Percentiles rank a stretch among this genome's conserved stretches.
Conservation (phyloP, 1,140 invertebrate genomes). For the Pseudachorutes palmiensis region DNA sequence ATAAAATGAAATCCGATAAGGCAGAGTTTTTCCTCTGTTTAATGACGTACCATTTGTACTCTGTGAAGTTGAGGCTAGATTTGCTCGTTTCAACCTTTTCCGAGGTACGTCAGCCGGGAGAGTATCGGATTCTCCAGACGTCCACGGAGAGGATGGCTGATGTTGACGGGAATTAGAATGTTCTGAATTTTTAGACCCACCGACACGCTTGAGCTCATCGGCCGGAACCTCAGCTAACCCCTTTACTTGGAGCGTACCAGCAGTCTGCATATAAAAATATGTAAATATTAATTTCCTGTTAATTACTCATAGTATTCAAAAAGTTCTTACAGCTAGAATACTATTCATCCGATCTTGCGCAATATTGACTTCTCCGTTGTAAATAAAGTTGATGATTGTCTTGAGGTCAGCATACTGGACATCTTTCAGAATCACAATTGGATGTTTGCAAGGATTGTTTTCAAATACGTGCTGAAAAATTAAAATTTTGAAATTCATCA, state of each 20-base stretch:
- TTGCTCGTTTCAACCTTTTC: constrained; percentile 36
- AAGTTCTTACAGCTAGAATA: constrained; percentile 60
- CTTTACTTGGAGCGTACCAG: constrained; percentile 77
- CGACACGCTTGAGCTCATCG: constrained; percentile 36
- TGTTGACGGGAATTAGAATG: not conserved
- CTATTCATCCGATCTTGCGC: constrained; percentile 75
- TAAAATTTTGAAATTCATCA: not conserved
- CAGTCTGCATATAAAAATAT: constrained; percentile 55
- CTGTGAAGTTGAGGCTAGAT: constrained; percentile 16
- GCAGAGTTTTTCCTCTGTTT: no score
- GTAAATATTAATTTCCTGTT: not conserved
- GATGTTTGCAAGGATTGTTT: constrained; percentile 77
- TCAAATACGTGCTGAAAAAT: constrained; percentile 61
- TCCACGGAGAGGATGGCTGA: constrained; percentile 15
- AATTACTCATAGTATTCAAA: not conserved
- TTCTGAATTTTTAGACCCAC: not conserved
- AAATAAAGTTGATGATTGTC: constrained; percentile 86
- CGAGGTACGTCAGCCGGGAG: constrained; percentile 27
- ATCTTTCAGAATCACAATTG: constrained; percentile 82
- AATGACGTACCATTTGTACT: constrained; percentile 36
- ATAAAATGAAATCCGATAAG: no score
- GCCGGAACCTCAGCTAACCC: constrained; percentile 74
- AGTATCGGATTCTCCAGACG: constrained; percentile 13
- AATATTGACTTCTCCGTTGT: constrained; percentile 83
- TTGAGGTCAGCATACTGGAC: constrained; percentile 74